These are phyloP conservation scores for Gallinago jamesoni DNA, from an alignment of 2,113 vertebrate genomes.

Conservation along the genomic window DNA sequence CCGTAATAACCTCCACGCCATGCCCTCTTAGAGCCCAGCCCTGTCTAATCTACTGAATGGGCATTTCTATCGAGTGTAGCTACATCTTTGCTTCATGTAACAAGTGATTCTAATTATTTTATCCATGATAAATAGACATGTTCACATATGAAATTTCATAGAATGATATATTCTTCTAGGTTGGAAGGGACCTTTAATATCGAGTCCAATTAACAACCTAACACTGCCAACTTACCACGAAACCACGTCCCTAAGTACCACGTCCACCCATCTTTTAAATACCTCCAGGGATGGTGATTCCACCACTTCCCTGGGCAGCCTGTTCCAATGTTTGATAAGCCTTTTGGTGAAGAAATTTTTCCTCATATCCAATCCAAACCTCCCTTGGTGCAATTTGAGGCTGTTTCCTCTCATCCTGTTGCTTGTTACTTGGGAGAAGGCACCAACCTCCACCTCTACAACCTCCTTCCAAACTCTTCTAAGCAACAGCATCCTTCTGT, in stretches of 20 bases:
- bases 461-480: background rate
- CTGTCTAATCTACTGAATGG: background rate
- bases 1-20: background rate
- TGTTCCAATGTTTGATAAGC: background rate
- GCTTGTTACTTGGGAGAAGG: background rate
- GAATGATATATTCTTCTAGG: background rate
- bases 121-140: background rate
- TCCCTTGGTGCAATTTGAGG: background rate
- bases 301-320: background rate
- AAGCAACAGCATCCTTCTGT: background rate
- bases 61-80: background rate
- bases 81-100: background rate
- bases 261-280: background rate
- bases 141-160: background rate
- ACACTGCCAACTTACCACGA: background rate
- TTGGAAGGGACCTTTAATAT: background rate
- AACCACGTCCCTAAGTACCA: background rate
- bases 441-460: background rate
- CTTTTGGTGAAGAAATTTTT: background rate
- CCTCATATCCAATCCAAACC: background rate
- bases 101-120: background rate
- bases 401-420: background rate
- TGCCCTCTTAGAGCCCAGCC: background rate
- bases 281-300: background rate
- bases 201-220: background rate